Conservation (phyloP, 2,797 vertebrate species). For the Streptopelia turtur region DNA sequence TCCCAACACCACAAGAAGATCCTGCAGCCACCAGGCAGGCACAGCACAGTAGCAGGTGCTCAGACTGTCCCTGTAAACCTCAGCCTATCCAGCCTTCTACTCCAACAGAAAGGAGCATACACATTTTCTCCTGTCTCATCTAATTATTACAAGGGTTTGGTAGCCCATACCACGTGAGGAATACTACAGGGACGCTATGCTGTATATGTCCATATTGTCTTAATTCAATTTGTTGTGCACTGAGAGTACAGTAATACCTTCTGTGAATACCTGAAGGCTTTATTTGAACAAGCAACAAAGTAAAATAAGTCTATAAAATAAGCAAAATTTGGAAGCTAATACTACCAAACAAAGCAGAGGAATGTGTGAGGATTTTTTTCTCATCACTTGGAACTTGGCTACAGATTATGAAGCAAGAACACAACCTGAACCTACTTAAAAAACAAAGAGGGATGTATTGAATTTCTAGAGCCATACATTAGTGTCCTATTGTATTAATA, state of each 20-base stretch:
- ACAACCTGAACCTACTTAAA: neutral
- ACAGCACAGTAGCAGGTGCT: accelerated
- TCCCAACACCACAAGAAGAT: accelerated
- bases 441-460: accelerated
- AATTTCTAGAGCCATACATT: neutral
- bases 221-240: neutral
- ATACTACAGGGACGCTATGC: accelerated
- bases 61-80: neutral
- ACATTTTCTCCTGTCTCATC: neutral
- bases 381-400: neutral
- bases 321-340: neutral
- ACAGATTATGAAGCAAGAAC: neutral
- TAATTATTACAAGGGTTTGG: neutral
- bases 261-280: neutral
- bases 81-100: neutral
- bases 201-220: accelerated
- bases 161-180: accelerated
- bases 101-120: neutral
- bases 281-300: neutral
- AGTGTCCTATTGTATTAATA: neutral
- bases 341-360: neutral
- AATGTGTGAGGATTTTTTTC: accelerated
- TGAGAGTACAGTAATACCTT: neutral
- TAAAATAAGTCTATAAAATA: accelerated
- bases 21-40: neutral